Percentiles rank a stretch among this genome's conserved stretches.
Evolutionary conservation across 2,113 vertebrate genomes (phyloP).

Genomic region (Erythrocebus patas): DNA sequence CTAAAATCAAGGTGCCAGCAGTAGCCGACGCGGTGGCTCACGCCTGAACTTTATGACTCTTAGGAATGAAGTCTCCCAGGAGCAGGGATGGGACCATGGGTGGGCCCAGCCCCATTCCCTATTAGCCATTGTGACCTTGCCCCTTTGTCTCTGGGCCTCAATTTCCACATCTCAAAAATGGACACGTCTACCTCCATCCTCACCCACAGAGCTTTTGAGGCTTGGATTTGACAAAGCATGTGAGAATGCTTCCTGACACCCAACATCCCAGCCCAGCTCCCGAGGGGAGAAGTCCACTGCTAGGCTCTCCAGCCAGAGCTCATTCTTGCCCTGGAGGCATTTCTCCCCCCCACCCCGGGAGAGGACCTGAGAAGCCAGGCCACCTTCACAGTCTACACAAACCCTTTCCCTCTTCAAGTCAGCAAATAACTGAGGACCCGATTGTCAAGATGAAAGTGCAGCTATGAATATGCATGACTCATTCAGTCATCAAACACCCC

Average conservation of each 20-base stretch:
- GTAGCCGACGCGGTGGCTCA: no score
- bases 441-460: rapidly evolving
- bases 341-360: no score
- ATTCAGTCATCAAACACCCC: not conserved
- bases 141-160: not conserved
- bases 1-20: not conserved
- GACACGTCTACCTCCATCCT: rapidly evolving
- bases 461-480: not conserved
- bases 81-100: rapidly evolving
- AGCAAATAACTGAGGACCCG: not conserved
- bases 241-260: rapidly evolving
- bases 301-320: not conserved
- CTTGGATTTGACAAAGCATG: rapidly evolving
- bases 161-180: no score
- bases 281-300: rapidly evolving
- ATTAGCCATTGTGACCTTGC: not conserved
- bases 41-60: rapidly evolving
- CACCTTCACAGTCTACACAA: not conserved
- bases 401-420: not conserved
- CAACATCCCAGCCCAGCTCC: rapidly evolving
- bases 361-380: not conserved
- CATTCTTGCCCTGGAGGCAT: not conserved
- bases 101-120: not conserved
- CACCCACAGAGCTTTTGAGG: rapidly evolving
- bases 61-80: not conserved